Conservation (phyloP, 2,888 invertebrate genomes). For the Sturmia bella region DNA sequence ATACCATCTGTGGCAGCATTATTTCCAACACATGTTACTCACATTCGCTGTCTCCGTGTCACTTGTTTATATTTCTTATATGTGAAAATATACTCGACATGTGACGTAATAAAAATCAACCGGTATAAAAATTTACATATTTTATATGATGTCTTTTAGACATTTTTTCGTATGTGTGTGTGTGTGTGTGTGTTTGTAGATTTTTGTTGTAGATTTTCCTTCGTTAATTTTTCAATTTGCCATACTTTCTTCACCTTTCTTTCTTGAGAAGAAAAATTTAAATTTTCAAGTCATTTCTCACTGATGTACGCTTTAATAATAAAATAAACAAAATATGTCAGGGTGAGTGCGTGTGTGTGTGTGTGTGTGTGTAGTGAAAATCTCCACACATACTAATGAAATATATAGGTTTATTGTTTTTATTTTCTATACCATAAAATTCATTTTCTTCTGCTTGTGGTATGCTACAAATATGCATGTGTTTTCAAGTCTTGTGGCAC, state of each 20-base stretch:
- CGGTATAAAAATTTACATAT: background rate
- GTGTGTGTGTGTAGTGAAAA: background rate
- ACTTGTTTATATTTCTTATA: too few relatives aligned
- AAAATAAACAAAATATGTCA: too few relatives aligned
- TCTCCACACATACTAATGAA: background rate
- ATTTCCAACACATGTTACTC: too few relatives aligned
- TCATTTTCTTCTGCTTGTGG: slow-evolving; percentile 37
- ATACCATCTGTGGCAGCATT: too few relatives aligned
- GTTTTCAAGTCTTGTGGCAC: background rate
- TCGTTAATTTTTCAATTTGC: too few relatives aligned
- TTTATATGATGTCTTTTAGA: background rate
- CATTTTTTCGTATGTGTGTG: background rate
- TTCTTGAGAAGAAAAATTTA: too few relatives aligned
- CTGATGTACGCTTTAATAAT: too few relatives aligned
- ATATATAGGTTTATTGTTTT: background rate
- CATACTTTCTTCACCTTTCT: too few relatives aligned
- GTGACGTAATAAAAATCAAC: slow-evolving; percentile 57
- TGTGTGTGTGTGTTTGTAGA: too few relatives aligned
- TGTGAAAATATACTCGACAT: slow-evolving; percentile 42
- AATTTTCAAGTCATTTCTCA: too few relatives aligned
- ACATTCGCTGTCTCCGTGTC: too few relatives aligned
- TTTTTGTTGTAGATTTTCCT: background rate
- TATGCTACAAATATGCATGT: background rate
- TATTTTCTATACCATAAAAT: slow-evolving; percentile 6
- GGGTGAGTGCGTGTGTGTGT: background rate